phyloP scores from a whole-genome alignment of 2,888 invertebrate species.

The Oeneis ivallda region DNA sequence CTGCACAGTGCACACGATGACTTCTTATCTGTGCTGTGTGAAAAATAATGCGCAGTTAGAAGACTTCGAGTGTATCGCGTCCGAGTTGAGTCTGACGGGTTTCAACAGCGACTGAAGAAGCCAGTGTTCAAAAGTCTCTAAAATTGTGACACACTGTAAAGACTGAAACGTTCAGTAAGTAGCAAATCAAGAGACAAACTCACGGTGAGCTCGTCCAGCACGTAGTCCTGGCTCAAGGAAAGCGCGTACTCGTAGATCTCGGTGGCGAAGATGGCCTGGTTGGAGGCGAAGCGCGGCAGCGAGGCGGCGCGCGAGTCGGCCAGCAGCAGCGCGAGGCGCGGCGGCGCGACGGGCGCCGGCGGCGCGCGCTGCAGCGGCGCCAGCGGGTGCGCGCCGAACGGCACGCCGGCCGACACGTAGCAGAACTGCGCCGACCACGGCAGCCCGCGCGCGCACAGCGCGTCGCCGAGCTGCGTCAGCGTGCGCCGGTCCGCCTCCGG shows the following conservation, averaged over 20 bases:
- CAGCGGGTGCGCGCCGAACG: slow-evolving; percentile 74
- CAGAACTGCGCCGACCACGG: slow-evolving; percentile 97
- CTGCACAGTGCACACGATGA: too few species aligned
- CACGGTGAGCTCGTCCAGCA: slow-evolving; percentile 88
- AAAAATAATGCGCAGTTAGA: too few species aligned
- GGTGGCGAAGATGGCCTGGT: slow-evolving; percentile 95
- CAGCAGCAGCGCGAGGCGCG: slow-evolving; percentile 90
- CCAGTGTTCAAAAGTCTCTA: too few species aligned
- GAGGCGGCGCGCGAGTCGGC: slow-evolving; percentile 84
- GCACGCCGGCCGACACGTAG: slow-evolving; percentile 92
- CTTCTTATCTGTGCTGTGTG: too few species aligned
- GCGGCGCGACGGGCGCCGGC: slow-evolving; percentile 58
- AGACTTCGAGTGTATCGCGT: too few species aligned
- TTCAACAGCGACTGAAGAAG: too few species aligned
- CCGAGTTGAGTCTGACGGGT: too few species aligned
- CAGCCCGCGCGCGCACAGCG: slow-evolving; percentile 87
- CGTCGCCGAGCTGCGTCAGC: slow-evolving; percentile 88
- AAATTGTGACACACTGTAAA: neutral
- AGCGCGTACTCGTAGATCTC: slow-evolving; percentile 97
- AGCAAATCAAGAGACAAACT: too few species aligned
- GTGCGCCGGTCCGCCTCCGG: slow-evolving; percentile 90
- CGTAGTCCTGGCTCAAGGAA: slow-evolving; percentile 87
- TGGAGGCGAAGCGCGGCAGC: slow-evolving; percentile 86
- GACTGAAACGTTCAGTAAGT: neutral
- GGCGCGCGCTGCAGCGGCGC: slow-evolving; percentile 47